Evolutionary conservation across 2,797 vertebrate species (phyloP).

Genomic region (Aythya fuligula): DNA sequence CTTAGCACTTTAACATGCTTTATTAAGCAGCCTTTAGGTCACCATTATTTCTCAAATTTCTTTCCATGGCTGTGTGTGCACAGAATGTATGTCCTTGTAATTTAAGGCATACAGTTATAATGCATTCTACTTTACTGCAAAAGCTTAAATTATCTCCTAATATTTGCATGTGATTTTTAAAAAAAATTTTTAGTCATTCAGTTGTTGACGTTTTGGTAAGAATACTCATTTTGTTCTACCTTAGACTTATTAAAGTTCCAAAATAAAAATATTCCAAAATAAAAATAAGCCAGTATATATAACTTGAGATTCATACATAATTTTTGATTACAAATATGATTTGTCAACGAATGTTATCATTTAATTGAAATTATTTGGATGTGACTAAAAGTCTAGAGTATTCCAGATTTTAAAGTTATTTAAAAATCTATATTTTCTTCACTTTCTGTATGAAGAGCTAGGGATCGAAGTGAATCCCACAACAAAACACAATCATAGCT

Average conservation of each 20-base stretch:
- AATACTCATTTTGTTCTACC: background rate
- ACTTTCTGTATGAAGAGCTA: slow-evolving; percentile 74
- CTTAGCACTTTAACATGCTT: slow-evolving; percentile 96
- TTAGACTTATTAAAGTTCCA: slow-evolving; percentile 41
- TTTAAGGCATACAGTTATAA: slow-evolving; percentile 81
- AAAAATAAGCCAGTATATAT: background rate
- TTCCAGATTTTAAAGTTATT: slow-evolving; percentile 76
- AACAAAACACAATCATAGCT: slow-evolving; percentile 80
- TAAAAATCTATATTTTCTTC: slow-evolving; percentile 72
- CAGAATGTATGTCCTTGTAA: slow-evolving; percentile 84
- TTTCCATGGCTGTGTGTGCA: slow-evolving; percentile 86
- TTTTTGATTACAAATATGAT: slow-evolving; percentile 3
- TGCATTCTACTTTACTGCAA: slow-evolving; percentile 87
- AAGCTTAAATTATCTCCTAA: slow-evolving; percentile 88
- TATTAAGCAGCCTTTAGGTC: slow-evolving; percentile 98
- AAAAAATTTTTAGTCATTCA: slow-evolving; percentile 14
- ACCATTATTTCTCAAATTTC: slow-evolving; percentile 95
- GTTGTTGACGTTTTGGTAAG: slow-evolving; percentile 6
- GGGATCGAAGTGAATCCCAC: slow-evolving; percentile 84
- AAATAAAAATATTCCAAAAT: slow-evolving; percentile 46
- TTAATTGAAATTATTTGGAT: slow-evolving; percentile 60
- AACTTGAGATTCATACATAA: slow-evolving; percentile 6
- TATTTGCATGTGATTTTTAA: slow-evolving; percentile 75
- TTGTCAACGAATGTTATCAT: slow-evolving; percentile 30
- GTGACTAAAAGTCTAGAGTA: slow-evolving; percentile 48